These are phyloP conservation scores for Fregata magnificens DNA, from an alignment of 2,113 vertebrate genomes.

Conservation along the genomic window DNA sequence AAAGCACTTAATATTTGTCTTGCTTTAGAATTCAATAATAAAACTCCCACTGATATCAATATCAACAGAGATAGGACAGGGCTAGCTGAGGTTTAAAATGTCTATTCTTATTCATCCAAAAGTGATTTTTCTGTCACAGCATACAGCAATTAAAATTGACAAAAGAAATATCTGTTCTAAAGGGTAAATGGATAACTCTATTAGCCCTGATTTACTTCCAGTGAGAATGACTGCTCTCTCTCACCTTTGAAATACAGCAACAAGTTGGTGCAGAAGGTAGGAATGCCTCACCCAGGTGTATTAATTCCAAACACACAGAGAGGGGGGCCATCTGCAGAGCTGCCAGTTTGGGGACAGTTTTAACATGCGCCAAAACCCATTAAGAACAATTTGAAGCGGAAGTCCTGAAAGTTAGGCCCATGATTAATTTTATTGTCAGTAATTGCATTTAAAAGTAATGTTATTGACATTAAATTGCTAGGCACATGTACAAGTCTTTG, in stretches of 20 bases:
- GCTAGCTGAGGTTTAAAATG: not conserved
- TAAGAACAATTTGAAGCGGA: not conserved
- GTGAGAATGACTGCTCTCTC: not conserved
- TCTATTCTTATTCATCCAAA: not conserved
- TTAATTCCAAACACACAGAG: not conserved
- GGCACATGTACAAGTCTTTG: not conserved
- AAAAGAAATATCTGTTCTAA: not conserved
- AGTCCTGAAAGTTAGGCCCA: not conserved
- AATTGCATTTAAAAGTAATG: not conserved
- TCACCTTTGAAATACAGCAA: not conserved
- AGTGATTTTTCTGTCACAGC: not conserved
- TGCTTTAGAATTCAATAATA: not conserved
- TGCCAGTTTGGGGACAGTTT: not conserved
- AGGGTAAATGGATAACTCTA: not conserved
- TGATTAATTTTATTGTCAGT: not conserved
- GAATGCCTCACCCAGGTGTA: not conserved
- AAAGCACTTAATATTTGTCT: not conserved
- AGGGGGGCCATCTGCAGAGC: not conserved
- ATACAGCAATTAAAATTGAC: not conserved
- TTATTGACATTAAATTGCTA: not conserved
- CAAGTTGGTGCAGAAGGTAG: not conserved
- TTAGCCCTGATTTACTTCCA: not conserved
- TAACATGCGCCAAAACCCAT: not conserved
- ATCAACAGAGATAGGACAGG: not conserved
- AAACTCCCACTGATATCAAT: not conserved